Conservation (phyloP, 1,140 invertebrate species). For the Drosophila novamexicana region DNA sequence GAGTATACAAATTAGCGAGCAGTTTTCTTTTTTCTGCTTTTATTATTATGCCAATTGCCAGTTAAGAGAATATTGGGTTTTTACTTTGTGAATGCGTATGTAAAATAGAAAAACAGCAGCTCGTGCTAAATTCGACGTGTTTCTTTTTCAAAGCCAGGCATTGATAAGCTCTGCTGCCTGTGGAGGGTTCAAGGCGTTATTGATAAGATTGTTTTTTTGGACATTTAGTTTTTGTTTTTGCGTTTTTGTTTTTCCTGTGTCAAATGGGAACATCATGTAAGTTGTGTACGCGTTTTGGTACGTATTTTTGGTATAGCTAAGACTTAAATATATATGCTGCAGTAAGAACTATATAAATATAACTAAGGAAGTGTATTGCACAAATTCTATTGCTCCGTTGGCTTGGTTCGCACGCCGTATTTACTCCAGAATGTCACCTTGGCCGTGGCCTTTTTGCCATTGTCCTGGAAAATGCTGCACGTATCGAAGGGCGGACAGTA, state of each 20-base stretch:
- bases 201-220: slow-evolving; percentile 15
- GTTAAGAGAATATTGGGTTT: too few species aligned
- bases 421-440: slow-evolving; percentile 91
- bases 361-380: slow-evolving; percentile 1
- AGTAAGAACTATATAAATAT: slow-evolving; percentile 43
- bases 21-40: too few species aligned
- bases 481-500: slow-evolving; percentile 97
- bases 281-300: too few species aligned
- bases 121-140: background rate
- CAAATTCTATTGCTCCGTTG: slow-evolving; percentile 56
- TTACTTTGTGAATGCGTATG: background rate
- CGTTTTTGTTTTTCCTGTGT: background rate
- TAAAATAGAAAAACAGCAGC: background rate
- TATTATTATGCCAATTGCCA: too few species aligned
- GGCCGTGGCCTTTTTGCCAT: slow-evolving; percentile 89
- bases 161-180: background rate
- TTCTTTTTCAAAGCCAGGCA: background rate
- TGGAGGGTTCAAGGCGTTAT: slow-evolving; percentile 8
- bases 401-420: slow-evolving; percentile 74
- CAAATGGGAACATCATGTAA: background rate
- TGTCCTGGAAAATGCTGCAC: slow-evolving; percentile 96
- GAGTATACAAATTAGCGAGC: too few species aligned
- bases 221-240: background rate
- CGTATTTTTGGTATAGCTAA: slow-evolving; percentile 62
- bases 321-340: slow-evolving; percentile 39